Percentiles rank a stretch among this genome's conserved stretches.
Conservation (phyloP, 2,888 invertebrate species). For the Sphaerophoria rueppellii region DNA sequence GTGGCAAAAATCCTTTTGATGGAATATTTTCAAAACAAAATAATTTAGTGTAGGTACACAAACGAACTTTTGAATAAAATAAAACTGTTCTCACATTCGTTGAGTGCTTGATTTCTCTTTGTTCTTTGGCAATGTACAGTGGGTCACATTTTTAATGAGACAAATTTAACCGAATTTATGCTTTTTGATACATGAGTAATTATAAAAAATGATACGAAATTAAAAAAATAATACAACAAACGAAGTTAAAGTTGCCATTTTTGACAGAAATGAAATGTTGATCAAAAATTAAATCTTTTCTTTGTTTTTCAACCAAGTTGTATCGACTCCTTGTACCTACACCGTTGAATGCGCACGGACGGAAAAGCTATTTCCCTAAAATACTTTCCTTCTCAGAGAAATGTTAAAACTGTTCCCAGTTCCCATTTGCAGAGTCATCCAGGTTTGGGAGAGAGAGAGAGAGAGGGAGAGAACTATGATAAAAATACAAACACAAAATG, state of each 20-base stretch:
- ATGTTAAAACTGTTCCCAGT: constrained; percentile 1
- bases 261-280: not conserved
- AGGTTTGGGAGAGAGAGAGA: constrained; percentile 29
- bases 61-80: constrained; percentile 48
- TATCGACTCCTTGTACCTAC: constrained; percentile 25
- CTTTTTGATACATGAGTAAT: too few relatives aligned
- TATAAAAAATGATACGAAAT: too few relatives aligned
- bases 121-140: constrained; percentile 38
- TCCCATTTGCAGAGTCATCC: constrained; percentile 12
- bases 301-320: not conserved
- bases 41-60: constrained; percentile 29
- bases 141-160: constrained; percentile 26
- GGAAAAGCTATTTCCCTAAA: constrained; percentile 31
- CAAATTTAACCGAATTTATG: too few relatives aligned
- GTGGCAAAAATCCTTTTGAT: constrained; percentile 67
- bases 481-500: constrained; percentile 36
- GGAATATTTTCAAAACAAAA: constrained; percentile 53
- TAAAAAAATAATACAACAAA: too few relatives aligned
- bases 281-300: not conserved
- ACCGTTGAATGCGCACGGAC: constrained; percentile 53
- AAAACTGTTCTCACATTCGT: constrained; percentile 5
- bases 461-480: constrained; percentile 7
- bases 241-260: too few relatives aligned
- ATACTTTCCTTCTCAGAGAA: constrained; percentile 1
- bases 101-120: constrained; percentile 6